These are phyloP conservation scores for Trochalopteron elliotii DNA, from an alignment of 2,113 vertebrate species.

Conservation along the genomic window DNA sequence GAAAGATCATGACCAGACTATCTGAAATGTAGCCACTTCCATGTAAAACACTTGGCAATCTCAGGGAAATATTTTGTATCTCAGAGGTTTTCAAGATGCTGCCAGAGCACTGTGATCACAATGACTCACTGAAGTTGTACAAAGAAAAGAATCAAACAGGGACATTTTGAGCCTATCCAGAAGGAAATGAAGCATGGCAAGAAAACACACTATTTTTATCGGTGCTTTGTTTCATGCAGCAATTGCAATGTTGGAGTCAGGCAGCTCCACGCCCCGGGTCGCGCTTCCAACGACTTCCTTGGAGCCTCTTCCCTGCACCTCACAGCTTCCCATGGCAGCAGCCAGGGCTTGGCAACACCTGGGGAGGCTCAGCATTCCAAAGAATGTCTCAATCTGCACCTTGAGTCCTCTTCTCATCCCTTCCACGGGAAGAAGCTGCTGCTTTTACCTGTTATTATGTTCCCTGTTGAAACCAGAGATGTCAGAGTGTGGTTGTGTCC, in stretches of 20 bases:
- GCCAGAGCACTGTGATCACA: constrained; percentile 40
- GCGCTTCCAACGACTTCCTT: neutral
- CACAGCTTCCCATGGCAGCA: neutral
- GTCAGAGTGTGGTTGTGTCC: neutral
- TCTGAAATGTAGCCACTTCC: neutral
- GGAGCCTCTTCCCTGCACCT: neutral
- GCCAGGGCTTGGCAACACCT: neutral
- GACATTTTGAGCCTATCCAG: constrained; percentile 47
- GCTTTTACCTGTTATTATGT: too few relatives aligned
- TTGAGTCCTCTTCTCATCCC: neutral
- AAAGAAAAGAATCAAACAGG: constrained; percentile 52
- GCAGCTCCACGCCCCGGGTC: neutral
- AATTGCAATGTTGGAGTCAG: neutral
- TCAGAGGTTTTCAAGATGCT: constrained; percentile 11
- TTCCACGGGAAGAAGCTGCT: neutral
- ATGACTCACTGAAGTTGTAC: constrained; percentile 43
- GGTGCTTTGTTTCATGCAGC: constrained; percentile 29
- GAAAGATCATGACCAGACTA: neutral
- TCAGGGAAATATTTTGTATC: neutral
- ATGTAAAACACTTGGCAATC: constrained; percentile 19
- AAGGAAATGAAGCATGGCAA: constrained; percentile 53
- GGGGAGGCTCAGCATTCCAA: neutral
- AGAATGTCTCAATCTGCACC: neutral
- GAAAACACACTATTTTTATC: constrained; percentile 45
- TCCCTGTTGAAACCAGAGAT: neutral